phyloP scores from a whole-genome alignment of 2,888 invertebrate genomes.

The Sesia apiformis region DNA sequence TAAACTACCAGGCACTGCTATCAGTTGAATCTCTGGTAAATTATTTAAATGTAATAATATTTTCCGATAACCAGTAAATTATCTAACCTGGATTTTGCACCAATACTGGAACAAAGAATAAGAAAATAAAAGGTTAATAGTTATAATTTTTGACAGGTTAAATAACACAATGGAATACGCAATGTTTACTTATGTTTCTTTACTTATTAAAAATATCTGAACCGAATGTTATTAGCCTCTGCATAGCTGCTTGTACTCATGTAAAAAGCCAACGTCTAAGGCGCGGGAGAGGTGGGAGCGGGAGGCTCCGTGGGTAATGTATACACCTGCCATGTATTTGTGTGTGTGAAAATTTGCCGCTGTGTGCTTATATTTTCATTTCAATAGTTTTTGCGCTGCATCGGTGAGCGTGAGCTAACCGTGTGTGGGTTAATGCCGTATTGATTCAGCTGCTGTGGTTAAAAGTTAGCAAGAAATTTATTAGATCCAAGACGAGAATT shows the following conservation, averaged over 20 bases:
- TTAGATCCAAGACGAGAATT: background rate
- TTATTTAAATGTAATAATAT: too few species aligned
- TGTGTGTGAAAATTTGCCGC: conserved; percentile 27
- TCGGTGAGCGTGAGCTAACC: conserved; percentile 37
- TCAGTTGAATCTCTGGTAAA: too few species aligned
- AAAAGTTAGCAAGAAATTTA: conserved; percentile 46
- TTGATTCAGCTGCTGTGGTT: conserved; percentile 50
- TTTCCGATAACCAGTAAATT: too few species aligned
- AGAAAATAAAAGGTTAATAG: too few species aligned
- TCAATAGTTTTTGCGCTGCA: conserved; percentile 68
- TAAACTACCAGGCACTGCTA: too few species aligned
- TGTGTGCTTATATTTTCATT: conserved; percentile 68
- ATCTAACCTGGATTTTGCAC: too few species aligned
- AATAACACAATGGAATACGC: too few species aligned
- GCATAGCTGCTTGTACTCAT: conserved; percentile 31
- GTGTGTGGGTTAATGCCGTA: conserved; percentile 68
- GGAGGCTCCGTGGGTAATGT: conserved; percentile 31
- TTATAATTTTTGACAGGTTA: too few species aligned
- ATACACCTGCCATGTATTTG: conserved; percentile 37
- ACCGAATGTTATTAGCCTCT: conserved; percentile 35
- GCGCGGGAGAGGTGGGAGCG: conserved; percentile 32
- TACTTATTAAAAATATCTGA: background rate
- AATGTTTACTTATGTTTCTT: too few species aligned
- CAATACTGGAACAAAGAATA: too few species aligned
- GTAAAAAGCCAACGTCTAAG: conserved; percentile 74